Evolutionary conservation across 2,113 vertebrate genomes (phyloP).

Genomic region (Misgurnus mizolepis): DNA sequence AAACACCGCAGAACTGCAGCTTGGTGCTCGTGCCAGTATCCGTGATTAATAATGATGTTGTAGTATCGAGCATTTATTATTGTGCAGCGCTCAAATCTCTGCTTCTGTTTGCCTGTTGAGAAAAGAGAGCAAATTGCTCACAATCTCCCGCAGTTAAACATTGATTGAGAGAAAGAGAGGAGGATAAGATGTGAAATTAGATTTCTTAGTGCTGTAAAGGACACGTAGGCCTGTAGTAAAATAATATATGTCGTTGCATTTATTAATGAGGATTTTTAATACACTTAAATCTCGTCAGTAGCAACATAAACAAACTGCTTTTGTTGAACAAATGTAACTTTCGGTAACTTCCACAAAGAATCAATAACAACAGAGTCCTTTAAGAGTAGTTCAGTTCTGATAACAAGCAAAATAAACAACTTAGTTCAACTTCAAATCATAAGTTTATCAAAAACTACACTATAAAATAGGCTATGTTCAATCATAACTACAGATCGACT

Average conservation of each 20-base stretch:
- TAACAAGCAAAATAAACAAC: too few relatives aligned
- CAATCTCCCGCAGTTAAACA: constrained; percentile 37
- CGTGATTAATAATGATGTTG: constrained; percentile 40
- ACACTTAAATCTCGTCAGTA: too few relatives aligned
- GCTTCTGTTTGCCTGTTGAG: constrained; percentile 33
- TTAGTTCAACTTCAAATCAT: too few relatives aligned
- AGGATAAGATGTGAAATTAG: constrained; percentile 1
- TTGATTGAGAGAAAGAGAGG: constrained; percentile 23
- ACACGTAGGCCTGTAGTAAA: background rate
- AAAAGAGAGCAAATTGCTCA: constrained; percentile 37
- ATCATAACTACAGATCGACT: too few relatives aligned
- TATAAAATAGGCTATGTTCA: too few relatives aligned
- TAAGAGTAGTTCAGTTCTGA: too few relatives aligned
- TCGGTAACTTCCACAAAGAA: too few relatives aligned
- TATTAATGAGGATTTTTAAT: too few relatives aligned
- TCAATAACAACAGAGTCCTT: too few relatives aligned
- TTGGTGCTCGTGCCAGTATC: background rate
- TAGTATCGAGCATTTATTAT: constrained; percentile 16
- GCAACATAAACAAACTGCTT: too few relatives aligned
- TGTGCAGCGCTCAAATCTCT: background rate
- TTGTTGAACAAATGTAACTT: too few relatives aligned
- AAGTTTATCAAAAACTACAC: too few relatives aligned
- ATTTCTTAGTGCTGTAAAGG: background rate
- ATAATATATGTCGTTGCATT: background rate
- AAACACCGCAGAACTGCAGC: constrained; percentile 14